Base-by-base conservation (phyloP, 2,113 vertebrate genomes). In the Phylloscopus trochilus region DNA sequence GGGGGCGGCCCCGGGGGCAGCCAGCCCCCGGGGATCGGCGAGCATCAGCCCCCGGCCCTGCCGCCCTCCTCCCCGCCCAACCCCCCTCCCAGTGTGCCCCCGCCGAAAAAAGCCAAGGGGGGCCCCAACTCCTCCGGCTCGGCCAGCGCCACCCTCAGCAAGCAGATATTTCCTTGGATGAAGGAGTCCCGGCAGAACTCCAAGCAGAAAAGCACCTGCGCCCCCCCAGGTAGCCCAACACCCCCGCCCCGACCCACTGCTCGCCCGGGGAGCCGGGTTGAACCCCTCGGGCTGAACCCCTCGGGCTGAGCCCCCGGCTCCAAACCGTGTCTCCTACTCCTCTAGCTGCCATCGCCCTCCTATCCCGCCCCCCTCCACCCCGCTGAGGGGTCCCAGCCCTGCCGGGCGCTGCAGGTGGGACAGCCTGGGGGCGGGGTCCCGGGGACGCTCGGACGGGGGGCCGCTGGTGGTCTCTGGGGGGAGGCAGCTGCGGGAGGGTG, bases 121-220 rank as follows among this genome's bases (percentile, higher is more conserved):
- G 98, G 98, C 2, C 97, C 98, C 80, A 98, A 97, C 96, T 97
- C 98, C 79, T 97, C 98, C 13, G 97, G 97, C 58, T 97, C 98
- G 47, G 87, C 98, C 95, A 98, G 98, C n/a, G 97, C 98, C 44
- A 99, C 98, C 87, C 98, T 99, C 95, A 99, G 99, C 60, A 99
- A 99, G 97, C 99, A 99, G 96, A 99, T 99, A 90, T 99, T 99
- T 94, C 99, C 99, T 47, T 99, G 99, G 99, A 99, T 99, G 99
- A 99, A 99, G 96, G 99, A 99, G 97, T 99, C 98, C 39, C 98
- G 99, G 47, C 99, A 99, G 96, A 99, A 99, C 96, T 97, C 99
- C 52, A 99, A 99, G 95, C 99, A 99, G 97, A 99, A 99, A 98
- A 97, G 96, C 98, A 98, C 93, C 98, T 99, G 99, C 97, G 94